Evolutionary conservation across 2,113 vertebrate genomes (phyloP), one percentile per base, ranked within the genome.

Genomic region (Plectropomus leopardus): DNA sequence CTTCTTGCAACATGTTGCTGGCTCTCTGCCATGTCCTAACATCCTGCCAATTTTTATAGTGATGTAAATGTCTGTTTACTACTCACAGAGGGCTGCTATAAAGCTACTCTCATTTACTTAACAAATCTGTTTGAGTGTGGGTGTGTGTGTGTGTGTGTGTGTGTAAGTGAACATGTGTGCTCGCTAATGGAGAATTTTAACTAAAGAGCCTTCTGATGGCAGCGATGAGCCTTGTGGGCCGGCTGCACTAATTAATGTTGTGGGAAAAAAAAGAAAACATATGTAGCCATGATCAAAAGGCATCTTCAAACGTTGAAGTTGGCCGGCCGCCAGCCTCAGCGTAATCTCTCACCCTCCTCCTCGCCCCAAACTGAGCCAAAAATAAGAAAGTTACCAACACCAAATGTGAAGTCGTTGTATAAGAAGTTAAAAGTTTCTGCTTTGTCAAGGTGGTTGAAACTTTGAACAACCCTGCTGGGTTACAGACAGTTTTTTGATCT

Each of bases 251-350:
- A 89, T 87, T 82, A 72, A 83, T 64, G 60, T 36, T 78, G 61
- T 70, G 51, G 13, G n/a, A n/a, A 44, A 28, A 66, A 59, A 82
- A 83, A 67, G 32, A 65, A 85, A 80, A 78, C 28, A 60, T 50
- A 59, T 69, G 72, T 63, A 30, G 66, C 60, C 17, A 7, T 72
- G 74, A 93, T 93, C 88, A 92, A 92, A 90, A 85, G 60, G 59
- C 80, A 54, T 85, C 86, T 87, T 92, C 82, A 89, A 83, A 79
- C 30, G 7, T 24, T 50, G 34, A 48, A 71, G 13, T 30, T 83
- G 84, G 82, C 80, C n/a, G 36, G 1, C 40, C 16, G 63, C 87
- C 89, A 83, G 67, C 55, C 58, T 4, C 21, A 65, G 58, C 11
- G n/a, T 64, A 67, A 85, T 65, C 54, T 57, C 45, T 63, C 36